Conservation (phyloP, 1,140 invertebrate genomes). For the Sinella curviseta region DNA sequence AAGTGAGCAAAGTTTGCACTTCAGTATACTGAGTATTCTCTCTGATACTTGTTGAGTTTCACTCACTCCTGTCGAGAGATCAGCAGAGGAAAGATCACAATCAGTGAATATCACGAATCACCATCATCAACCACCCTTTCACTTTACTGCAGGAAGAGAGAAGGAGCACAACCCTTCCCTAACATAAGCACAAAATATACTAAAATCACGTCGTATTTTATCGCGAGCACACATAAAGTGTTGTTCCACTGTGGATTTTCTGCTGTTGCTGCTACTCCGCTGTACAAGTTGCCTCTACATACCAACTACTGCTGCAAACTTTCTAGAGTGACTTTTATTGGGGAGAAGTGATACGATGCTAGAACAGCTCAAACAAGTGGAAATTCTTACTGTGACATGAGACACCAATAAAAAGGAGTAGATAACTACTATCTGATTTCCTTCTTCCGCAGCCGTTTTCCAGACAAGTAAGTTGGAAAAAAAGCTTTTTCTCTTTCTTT, state of each 20-base stretch:
- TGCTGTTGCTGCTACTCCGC: too few relatives aligned
- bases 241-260: background rate
- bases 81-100: background rate
- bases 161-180: background rate
- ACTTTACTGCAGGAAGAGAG: too few relatives aligned
- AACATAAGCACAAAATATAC: background rate
- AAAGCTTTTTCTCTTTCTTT: too few relatives aligned
- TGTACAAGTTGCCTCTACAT: too few relatives aligned
- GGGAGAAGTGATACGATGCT: background rate
- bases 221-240: background rate
- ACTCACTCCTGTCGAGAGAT: background rate
- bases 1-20: background rate
- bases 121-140: background rate
- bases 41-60: background rate
- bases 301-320: background rate
- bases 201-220: background rate
- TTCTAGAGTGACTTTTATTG: background rate
- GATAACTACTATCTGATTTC: background rate
- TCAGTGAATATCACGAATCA: background rate
- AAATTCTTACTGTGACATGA: background rate
- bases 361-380: background rate
- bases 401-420: background rate
- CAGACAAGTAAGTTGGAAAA: background rate
- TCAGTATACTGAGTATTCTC: background rate
- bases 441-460: background rate